These are phyloP conservation scores for Odocoileus virginianus DNA, from an alignment of 2,113 vertebrate species.

Conservation along the genomic window DNA sequence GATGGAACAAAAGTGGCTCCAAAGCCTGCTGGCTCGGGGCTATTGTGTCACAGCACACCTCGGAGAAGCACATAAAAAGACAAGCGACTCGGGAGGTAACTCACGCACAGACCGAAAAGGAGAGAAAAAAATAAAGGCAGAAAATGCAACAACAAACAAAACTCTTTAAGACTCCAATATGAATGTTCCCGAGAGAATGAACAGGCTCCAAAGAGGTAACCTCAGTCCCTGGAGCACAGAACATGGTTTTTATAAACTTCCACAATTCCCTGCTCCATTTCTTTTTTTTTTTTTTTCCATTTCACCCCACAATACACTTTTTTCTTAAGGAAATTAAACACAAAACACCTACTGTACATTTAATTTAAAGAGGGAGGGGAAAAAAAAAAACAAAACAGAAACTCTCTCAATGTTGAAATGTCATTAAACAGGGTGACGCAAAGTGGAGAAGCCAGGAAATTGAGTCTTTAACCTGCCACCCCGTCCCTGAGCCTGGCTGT, in stretches of 20 bases:
- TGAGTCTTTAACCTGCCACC: constrained; percentile 67
- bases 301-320: constrained; percentile 36
- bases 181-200: constrained; percentile 79
- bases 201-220: constrained; percentile 80
- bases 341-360: constrained; percentile 83
- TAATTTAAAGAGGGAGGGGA: constrained; percentile 71
- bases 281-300: constrained; percentile 16
- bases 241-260: constrained; percentile 81
- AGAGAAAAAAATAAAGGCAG: background rate
- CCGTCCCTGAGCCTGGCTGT: constrained; percentile 43
- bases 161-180: constrained; percentile 75
- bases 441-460: constrained; percentile 74
- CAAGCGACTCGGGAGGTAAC: constrained; percentile 76
- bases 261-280: constrained; percentile 73
- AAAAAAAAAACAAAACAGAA: background rate
- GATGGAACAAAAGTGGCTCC: constrained; percentile 74
- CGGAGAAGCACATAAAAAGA: constrained; percentile 81
- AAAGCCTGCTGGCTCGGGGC: constrained; percentile 77
- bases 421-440: constrained; percentile 73
- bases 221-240: constrained; percentile 73
- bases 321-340: constrained; percentile 79
- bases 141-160: constrained; percentile 54
- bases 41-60: constrained; percentile 81
- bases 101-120: constrained; percentile 64
- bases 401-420: constrained; percentile 76